phyloP scores from a whole-genome alignment of 2,888 invertebrate genomes.

The Synergus japonicus region DNA sequence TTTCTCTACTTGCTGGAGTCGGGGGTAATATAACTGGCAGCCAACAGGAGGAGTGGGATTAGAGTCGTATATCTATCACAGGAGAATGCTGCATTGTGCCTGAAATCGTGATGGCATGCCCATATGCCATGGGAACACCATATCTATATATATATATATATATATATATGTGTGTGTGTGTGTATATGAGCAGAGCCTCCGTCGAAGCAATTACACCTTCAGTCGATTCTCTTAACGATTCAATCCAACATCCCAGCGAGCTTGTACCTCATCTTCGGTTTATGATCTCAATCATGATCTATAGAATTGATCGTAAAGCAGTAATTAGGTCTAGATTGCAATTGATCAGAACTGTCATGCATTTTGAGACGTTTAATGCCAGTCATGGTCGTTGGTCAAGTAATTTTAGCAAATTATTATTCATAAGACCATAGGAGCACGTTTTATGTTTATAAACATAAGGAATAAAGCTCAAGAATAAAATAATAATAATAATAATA shows the following conservation, averaged over 20 bases:
- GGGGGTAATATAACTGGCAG: conserved; percentile 66
- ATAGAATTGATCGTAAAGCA: not conserved
- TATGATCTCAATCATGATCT: conserved; percentile 15
- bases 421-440: too few species aligned
- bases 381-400: not conserved
- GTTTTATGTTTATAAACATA: too few species aligned
- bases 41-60: conserved; percentile 60
- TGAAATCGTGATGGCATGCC: conserved; percentile 71
- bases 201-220: conserved; percentile 34
- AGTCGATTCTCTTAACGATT: conserved; percentile 36
- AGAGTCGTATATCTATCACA: conserved; percentile 71
- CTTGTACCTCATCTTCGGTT: not conserved
- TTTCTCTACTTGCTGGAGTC: conserved; percentile 54
- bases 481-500: too few species aligned
- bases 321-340: not conserved
- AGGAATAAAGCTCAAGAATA: too few species aligned
- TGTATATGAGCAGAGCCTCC: conserved; percentile 1
- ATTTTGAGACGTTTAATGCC: not conserved
- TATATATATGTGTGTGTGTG: too few species aligned
- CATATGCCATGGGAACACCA: conserved; percentile 46
- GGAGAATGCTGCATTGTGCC: conserved; percentile 73
- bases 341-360: not conserved
- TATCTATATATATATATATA: not conserved
- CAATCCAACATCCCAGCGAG: conserved; percentile 6
- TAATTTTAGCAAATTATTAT: too few species aligned